Base-by-base conservation (phyloP, 2,113 vertebrate genomes). In the Recurvirostra avosetta region DNA sequence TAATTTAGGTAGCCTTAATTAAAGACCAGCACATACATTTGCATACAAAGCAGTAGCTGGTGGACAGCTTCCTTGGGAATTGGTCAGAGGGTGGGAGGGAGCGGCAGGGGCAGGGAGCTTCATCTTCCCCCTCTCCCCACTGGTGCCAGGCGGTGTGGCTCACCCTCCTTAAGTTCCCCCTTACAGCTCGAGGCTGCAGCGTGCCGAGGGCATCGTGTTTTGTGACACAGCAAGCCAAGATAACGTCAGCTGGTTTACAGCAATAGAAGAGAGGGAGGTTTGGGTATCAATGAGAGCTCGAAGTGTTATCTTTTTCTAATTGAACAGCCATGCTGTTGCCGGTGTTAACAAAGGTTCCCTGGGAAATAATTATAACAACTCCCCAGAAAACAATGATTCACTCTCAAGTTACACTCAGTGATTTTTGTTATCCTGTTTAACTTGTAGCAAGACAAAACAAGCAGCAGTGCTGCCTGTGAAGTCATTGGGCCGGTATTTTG, bases 81-180 rank as follows among this genome's bases (percentile, higher is more conserved):
- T 41, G 41, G 16, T 8, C 38, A 14, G 32, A 30, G 26, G 41
- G 23, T 45, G 26, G 49, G 38, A 30, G 40, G 19, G 67, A 55
- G 55, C 12, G 6, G 1, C 0, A 2, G 26, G 32, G 6, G 1
- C 0, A 2, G 26, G 32, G 47, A 59, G 15, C 40, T 77, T 9
- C 8, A 2, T 26, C 29, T 17, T 36, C 32, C 52, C 38, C 49
- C 25, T 26, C 12, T 56, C 6, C 18, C 9, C 30, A 21, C 25
- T 20, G 43, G 29, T 36, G 32, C 53, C 0, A 0, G 13, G 13
- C 1, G 8, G 10, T 13, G 43, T 3, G 21, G 41, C 18, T 79
- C 47, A 20, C 23, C 27, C 32, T 38, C 38, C 17, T 13, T 8
- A 8, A 5, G 49, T 8, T 52, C 19, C 53, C 30, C 21, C 0